These are phyloP conservation scores for Pampusana beccarii DNA, from an alignment of 2,113 vertebrate species.

Conservation along the genomic window DNA sequence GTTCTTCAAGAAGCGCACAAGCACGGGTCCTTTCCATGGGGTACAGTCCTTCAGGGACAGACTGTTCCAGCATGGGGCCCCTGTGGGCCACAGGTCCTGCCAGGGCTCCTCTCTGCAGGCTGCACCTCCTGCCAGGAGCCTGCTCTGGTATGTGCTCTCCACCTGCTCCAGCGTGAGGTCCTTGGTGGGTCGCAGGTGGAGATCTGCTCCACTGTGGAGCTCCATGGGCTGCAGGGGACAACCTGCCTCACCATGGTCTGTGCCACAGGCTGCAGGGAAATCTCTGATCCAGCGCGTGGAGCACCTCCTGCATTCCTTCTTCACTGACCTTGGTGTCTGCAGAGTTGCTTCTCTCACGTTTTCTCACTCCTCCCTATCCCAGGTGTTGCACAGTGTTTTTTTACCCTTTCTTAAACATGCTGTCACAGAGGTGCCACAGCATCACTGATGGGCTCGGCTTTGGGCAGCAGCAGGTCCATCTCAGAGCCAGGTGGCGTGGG, in stretches of 20 bases:
- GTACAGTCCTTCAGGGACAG: not conserved
- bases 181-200: not conserved
- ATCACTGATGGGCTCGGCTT: too few relatives aligned
- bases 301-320: too few relatives aligned
- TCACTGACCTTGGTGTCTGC: not conserved
- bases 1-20: not conserved
- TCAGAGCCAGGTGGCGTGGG: too few relatives aligned
- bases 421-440: not conserved
- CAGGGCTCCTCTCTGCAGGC: not conserved
- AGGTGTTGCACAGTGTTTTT: not conserved
- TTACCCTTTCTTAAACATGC: not conserved
- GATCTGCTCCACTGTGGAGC: not conserved
- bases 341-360: not conserved
- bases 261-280: not conserved
- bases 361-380: not conserved
- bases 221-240: not conserved
- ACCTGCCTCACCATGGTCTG: not conserved
- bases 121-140: not conserved
- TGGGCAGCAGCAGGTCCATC: too few relatives aligned
- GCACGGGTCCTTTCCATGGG: not conserved
- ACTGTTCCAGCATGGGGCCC: not conserved
- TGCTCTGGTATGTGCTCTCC: not conserved
- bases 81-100: accelerated
- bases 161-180: not conserved
- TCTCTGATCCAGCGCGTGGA: too few relatives aligned